Percentiles rank a stretch among this genome's conserved stretches.
These are phyloP conservation scores for Drosophila merina DNA, from an alignment of 2,888 invertebrate genomes.

Conservation along the genomic window DNA sequence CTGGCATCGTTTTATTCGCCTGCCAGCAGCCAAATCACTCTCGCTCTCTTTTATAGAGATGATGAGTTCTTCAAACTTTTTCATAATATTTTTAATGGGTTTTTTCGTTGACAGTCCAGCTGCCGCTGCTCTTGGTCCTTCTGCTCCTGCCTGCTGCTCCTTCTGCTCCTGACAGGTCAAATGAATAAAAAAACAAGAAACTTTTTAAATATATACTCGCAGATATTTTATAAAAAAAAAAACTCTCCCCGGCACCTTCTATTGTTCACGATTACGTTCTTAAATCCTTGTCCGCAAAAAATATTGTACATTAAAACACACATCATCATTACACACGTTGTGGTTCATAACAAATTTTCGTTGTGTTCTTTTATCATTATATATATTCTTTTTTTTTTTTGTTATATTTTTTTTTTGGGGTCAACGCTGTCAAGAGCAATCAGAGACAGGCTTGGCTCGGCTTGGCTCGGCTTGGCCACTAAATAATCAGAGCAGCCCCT, in stretches of 20 bases:
- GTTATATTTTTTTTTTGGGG: conserved; percentile 56
- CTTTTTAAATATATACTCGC: neutral
- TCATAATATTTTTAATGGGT: conserved; percentile 38
- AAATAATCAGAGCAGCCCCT: conserved; percentile 41
- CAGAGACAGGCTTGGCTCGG: conserved; percentile 24
- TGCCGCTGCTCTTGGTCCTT: conserved; percentile 1
- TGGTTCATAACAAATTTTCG: conserved; percentile 36
- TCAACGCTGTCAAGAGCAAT: conserved; percentile 55
- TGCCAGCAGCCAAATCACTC: neutral
- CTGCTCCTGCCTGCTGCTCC: neutral
- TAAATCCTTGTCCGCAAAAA: conserved; percentile 1
- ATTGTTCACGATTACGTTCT: conserved; percentile 39
- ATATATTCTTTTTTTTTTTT: neutral
- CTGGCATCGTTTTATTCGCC: neutral
- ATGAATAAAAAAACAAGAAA: conserved; percentile 16
- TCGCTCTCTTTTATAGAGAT: neutral
- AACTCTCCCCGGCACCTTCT: conserved; percentile 25
- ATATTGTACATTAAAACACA: conserved; percentile 51
- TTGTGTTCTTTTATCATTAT: neutral
- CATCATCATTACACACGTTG: conserved; percentile 60
- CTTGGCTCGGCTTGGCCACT: conserved; percentile 25
- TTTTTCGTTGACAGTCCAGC: conserved; percentile 7
- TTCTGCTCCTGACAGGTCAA: conserved; percentile 42
- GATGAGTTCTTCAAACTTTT: conserved; percentile 36
- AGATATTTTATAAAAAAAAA: conserved; percentile 20